Evolutionary conservation across 2,113 vertebrate genomes (phyloP), one percentile per base, ranked within the genome.

Genomic region (Sakesphorus luctuosus): DNA sequence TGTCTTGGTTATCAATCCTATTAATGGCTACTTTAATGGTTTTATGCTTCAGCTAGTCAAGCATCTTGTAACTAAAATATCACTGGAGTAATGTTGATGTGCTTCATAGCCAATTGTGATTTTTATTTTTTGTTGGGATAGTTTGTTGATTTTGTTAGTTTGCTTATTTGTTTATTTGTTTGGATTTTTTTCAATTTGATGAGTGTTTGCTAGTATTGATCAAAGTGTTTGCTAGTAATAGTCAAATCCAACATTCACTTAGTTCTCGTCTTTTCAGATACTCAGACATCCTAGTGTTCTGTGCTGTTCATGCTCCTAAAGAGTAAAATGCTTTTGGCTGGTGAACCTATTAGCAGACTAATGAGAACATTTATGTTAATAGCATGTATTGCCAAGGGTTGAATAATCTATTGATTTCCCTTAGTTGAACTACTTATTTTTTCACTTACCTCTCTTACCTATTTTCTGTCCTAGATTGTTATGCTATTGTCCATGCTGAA

Each of bases 341-440:
- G 6, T 78, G 71, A 90, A 50, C 77, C 86, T 87, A 75, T 93
- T 89, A 93, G 50, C 43, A 81, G 80, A 56, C 52, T 89, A 87
- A 95, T 68, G 80, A 89, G 47, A 61, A 75, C 33, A 59, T 81
- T 93, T 93, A 93, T 94, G 89, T 89, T 94, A 89, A 94, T 97
- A 55, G 17, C 65, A 40, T 18, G 7, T 59, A 61, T 67, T 69
- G 59, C 89, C 61, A 92, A 78, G 31, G 65, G 46, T 87, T 90
- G 91, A 92, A 77, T 63, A 87, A 75, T 78, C 65, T 91, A 94
- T 94, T 90, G 83, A 90, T 94, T 95, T 92, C 36, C 38, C 13
- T 69, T 68, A 56, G 76, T 31, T 78, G 52, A 71, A 71, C 35
- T 81, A 71, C 79, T 90, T 69, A 66, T 81, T 90, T 89, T 89